Base-by-base conservation (phyloP, 2,888 invertebrate genomes). In the Agriopis aurantiaria region DNA sequence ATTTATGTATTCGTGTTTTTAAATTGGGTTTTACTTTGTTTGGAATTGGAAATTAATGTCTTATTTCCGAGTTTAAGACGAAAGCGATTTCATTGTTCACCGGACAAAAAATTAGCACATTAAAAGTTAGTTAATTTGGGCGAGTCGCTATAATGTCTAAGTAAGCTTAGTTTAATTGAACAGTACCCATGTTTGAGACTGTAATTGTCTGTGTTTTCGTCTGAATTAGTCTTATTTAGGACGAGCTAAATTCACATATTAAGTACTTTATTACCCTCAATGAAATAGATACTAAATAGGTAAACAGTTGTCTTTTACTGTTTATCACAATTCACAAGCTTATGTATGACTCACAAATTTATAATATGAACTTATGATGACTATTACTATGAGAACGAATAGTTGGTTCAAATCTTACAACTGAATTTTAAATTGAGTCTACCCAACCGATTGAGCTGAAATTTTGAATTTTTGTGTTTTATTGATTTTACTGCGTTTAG, bases 21-120 rank as follows among this genome's bases (percentile, higher is more conserved):
- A 90, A 88, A 90, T 89, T 87, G 85, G 87, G 84, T 87, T 60
- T 75, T 70, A 74, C 70, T 87, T 88, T 85, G 88, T 90, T 88
- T 86, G 82, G 82, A 87, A 90, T 89, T 90, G 88, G 88, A 90
- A 91, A 90, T 90, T 88, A 88, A 87, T 87, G 89, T 85, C 86
- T 86, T 88, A 88, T 86, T 90, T 88, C 85, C 82, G 79, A 82
- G 82, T 65, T 80, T 82, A 85, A 83, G 82, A 85, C 85, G 84
- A 84, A 81, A 81, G 83, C 65, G 69, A 69, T 71, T 74, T 66
- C 56, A 71, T 69, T 69, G 71, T 71, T 65, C 56, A 55, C 3
- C n/a, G 46, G 12, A 53, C 46, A 65, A 65, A 69, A 69, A 75
- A 69, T 60, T 73, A 61, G 73, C 73, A 71, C 71, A 68, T 60